phyloP scores from a whole-genome alignment of 2,113 vertebrate species.

The Erythrocercus mccallii region DNA sequence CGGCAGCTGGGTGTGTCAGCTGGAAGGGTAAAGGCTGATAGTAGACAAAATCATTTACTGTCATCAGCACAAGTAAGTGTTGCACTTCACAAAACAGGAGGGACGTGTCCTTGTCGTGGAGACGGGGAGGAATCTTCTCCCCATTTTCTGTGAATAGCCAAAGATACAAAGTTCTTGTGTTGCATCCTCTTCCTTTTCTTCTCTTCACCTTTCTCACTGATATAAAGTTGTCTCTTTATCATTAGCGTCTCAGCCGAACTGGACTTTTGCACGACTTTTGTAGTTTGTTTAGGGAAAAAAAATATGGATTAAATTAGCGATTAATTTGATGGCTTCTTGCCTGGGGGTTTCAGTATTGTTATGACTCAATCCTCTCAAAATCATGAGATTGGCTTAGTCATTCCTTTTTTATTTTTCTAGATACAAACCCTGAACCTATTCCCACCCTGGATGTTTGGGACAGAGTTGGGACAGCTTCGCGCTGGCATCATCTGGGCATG shows the following conservation, averaged over 20 bases:
- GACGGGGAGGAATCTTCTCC: not conserved
- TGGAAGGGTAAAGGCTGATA: not conserved
- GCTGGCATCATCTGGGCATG: accelerated
- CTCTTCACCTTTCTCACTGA: not conserved
- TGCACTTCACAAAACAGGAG: not conserved
- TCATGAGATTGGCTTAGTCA: not conserved
- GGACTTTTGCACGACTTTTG: not conserved
- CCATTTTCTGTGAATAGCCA: accelerated
- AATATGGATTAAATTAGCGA: not conserved
- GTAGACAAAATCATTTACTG: not conserved
- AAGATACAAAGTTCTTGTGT: not conserved
- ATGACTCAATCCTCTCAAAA: conserved; percentile 13
- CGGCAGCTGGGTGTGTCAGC: not conserved
- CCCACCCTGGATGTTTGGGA: not conserved
- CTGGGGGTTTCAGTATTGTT: not conserved
- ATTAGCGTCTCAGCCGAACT: accelerated
- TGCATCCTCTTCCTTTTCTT: not conserved
- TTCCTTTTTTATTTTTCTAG: not conserved
- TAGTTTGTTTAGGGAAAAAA: not conserved
- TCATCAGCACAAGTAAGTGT: not conserved
- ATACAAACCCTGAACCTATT: not conserved
- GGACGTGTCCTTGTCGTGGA: not conserved
- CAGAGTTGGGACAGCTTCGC: accelerated
- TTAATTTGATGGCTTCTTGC: not conserved
- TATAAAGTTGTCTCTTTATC: not conserved